Conservation (phyloP, 2,113 vertebrate species). For the Sakesphorus luctuosus region DNA sequence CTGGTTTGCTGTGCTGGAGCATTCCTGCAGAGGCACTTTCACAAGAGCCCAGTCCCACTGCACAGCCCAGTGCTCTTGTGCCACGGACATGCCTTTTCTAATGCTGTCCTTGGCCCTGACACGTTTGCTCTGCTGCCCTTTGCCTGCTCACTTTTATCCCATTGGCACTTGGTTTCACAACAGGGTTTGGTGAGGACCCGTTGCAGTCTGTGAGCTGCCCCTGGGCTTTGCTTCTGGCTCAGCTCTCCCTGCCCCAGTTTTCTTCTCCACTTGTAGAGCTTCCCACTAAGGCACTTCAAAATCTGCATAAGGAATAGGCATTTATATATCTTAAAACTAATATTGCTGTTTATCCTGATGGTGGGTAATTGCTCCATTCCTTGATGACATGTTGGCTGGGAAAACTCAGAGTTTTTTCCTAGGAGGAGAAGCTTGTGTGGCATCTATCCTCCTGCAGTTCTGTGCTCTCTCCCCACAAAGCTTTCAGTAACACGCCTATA, state of each 20-base stretch:
- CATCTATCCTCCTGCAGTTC: neutral
- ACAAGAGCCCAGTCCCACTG: neutral
- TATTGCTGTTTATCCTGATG: neutral
- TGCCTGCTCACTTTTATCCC: neutral
- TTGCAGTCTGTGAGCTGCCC: neutral
- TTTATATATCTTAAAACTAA: neutral
- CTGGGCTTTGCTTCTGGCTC: neutral
- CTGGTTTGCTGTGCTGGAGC: rapidly evolving
- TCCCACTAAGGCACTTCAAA: neutral
- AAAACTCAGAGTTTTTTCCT: neutral
- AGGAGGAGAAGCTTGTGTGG: neutral
- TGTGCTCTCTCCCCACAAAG: neutral
- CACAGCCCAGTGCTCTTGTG: neutral
- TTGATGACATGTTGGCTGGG: neutral
- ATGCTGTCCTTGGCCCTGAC: neutral
- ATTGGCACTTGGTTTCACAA: neutral
- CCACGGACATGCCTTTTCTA: rapidly evolving
- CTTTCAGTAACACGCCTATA: neutral
- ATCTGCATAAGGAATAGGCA: neutral
- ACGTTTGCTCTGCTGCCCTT: neutral
- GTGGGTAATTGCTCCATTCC: neutral
- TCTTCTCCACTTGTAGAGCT: neutral
- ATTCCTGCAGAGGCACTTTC: neutral
- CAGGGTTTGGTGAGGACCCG: rapidly evolving
- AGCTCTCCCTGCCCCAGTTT: neutral